Base-by-base conservation (phyloP, 2,113 vertebrate genomes). In the Cyrtonyx montezumae region DNA sequence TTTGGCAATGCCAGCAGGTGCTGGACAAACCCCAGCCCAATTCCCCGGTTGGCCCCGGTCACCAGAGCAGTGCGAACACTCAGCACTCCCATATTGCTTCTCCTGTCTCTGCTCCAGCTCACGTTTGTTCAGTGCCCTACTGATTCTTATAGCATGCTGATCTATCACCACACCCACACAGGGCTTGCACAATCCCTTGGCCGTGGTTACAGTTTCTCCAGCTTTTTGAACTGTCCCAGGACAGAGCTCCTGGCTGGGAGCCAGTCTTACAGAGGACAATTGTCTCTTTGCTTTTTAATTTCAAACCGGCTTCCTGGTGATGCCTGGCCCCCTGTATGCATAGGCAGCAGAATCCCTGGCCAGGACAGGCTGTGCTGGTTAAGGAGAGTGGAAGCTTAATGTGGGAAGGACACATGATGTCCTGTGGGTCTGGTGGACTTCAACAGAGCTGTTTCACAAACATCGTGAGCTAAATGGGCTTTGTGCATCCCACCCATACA, bases 381-480 rank as follows among this genome's bases (percentile, higher is more conserved):
- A 32, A 34, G 51, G 13, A 61, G 13, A 16, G 21, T 71, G 14
- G n/a, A 17, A 56, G 32, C 34, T 34, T 42, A 5, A 11, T 7
- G 9, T 59, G 25, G 20, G 15, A 45, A 18, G 34, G 40, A 30
- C 28, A 4, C 6, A 11, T 14, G n/a, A 28, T 69, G 10, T 9
- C 36, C 23, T 28, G 32, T 0, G 2, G 28, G 18, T 70, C 2
- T 0, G 0, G 2, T 30, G 26, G 17, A 3, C 22, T 26, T 43
- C 5, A 17, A 37, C 59, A 16, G 34, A 37, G 23, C 34, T 37
- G 7, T 12, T 42, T 45, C 40, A 19, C 11, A 11, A 22, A 25
- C 16, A 32, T 43, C 21, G 13, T 1, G 5, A 18, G 26, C 37
- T 18, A 4, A 28, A 36, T 0, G 2, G 23, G 17, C 25, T 81